Percentiles rank a stretch among this genome's conserved stretches.
Conservation (phyloP, 1,140 invertebrate species). For the Neodiprion virginianus region DNA sequence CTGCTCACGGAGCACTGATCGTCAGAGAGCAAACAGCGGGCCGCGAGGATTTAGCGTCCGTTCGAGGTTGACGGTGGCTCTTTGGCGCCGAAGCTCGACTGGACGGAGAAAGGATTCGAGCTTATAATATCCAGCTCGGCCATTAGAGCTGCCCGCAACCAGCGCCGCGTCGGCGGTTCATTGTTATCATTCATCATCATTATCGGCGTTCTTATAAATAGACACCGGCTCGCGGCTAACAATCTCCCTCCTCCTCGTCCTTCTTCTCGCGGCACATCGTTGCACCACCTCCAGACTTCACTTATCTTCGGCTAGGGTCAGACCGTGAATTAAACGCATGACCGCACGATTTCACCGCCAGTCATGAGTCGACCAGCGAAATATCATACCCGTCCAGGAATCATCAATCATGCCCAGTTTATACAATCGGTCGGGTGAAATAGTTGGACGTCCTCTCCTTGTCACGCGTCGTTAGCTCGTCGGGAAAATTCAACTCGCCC, state of each 20-base stretch:
- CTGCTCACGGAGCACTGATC: no score
- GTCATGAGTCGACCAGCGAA: not conserved
- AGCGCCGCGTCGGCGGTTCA: not conserved
- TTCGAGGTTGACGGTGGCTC: not conserved
- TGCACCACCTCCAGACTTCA: no score
- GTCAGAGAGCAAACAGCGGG: no score
- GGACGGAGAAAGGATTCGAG: not conserved
- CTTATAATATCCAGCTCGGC: not conserved
- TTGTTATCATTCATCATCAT: constrained; percentile 1
- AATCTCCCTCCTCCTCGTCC: not conserved
- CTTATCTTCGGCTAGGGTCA: no score
- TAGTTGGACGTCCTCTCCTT: not conserved
- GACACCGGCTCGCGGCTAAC: no score
- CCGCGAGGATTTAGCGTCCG: not conserved
- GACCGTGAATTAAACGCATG: not conserved
- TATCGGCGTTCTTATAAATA: not conserved
- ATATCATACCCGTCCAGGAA: not conserved
- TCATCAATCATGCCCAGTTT: not conserved
- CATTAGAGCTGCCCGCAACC: not conserved
- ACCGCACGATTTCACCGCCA: not conserved
- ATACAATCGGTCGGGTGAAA: not conserved
- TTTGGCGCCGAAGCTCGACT: not conserved
- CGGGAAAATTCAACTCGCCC: not conserved
- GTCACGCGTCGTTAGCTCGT: constrained; percentile 1
- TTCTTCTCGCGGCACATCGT: not conserved